A percentile compares a stretch with the other conserved stretches of the same genome.
phyloP scores from a whole-genome alignment of 2,888 invertebrate species.

The Acholoe squamosa region DNA sequence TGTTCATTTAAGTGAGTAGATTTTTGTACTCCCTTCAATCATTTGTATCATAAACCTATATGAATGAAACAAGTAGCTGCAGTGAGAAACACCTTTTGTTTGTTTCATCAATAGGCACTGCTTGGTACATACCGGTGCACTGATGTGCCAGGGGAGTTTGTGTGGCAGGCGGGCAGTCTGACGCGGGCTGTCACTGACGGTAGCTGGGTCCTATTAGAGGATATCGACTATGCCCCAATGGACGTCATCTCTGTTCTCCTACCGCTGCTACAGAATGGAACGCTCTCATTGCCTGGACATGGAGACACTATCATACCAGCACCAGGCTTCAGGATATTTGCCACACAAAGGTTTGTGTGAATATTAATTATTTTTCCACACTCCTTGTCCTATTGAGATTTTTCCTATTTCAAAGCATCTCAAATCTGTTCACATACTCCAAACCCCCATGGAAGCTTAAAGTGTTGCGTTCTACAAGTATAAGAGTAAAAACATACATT shows the following conservation, averaged over 20 bases:
- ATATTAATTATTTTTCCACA: too few relatives aligned
- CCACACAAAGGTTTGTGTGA: conserved; percentile 89
- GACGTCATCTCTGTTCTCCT: conserved; percentile 95
- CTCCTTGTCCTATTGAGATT: too few relatives aligned
- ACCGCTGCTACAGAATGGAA: conserved; percentile 92
- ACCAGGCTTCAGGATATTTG: conserved; percentile 95
- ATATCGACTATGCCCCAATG: conserved; percentile 95
- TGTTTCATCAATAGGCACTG: conserved; percentile 85
- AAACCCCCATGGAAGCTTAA: too few relatives aligned
- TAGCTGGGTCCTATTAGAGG: conserved; percentile 96
- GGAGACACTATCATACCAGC: conserved; percentile 91
- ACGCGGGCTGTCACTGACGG: conserved; percentile 86
- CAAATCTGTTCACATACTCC: too few relatives aligned
- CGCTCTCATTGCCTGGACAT: conserved; percentile 93
- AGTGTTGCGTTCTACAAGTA: too few relatives aligned
- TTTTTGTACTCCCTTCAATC: too few relatives aligned
- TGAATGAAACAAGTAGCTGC: too few relatives aligned
- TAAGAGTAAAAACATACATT: too few relatives aligned
- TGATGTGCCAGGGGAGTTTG: conserved; percentile 97
- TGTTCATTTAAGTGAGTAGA: too few relatives aligned
- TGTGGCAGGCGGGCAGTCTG: conserved; percentile 97
- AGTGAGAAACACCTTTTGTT: too few relatives aligned
- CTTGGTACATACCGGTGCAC: conserved; percentile 97
- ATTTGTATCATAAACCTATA: too few relatives aligned
- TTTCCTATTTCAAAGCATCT: too few relatives aligned